These are phyloP conservation scores for Chiloscyllium punctatum DNA, from an alignment of 2,797 vertebrate species.

Conservation along the genomic window DNA sequence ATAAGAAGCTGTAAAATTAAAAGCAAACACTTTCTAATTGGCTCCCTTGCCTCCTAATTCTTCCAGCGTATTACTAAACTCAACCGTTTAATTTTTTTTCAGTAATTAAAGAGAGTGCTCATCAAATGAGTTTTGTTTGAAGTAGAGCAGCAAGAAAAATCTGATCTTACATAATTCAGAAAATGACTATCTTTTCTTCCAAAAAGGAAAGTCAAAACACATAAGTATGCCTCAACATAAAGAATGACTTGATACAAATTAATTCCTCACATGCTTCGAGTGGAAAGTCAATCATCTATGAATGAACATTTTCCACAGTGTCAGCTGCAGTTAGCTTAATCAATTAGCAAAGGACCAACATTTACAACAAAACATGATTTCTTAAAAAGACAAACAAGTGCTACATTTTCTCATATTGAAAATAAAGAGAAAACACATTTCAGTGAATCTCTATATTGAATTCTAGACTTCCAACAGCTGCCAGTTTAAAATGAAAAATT, in stretches of 20 bases:
- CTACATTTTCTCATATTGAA: not conserved
- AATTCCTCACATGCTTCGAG: not conserved
- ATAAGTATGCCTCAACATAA: not conserved
- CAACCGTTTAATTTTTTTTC: not conserved
- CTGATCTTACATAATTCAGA: not conserved
- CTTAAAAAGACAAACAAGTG: not conserved
- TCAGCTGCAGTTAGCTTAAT: not conserved
- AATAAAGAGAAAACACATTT: not conserved
- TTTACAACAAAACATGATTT: not conserved
- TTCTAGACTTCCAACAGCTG: not conserved
- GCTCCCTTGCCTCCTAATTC: not conserved
- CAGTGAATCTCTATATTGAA: not conserved
- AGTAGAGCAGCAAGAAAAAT: not conserved
- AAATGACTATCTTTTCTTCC: not conserved
- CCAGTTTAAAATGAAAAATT: not conserved
- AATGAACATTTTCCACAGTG: not conserved
- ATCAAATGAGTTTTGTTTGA: not conserved
- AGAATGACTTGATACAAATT: not conserved
- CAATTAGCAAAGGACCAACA: not conserved
- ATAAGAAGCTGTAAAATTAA: not conserved
- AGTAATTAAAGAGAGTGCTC: not conserved
- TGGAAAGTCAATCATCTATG: not conserved
- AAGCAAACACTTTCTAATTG: not conserved
- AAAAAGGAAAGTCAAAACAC: not conserved
- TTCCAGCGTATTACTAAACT: not conserved